Percentiles rank a stretch among this genome's conserved stretches.
phyloP scores from a whole-genome alignment of 1,140 invertebrate species.

The Bombus picipes region DNA sequence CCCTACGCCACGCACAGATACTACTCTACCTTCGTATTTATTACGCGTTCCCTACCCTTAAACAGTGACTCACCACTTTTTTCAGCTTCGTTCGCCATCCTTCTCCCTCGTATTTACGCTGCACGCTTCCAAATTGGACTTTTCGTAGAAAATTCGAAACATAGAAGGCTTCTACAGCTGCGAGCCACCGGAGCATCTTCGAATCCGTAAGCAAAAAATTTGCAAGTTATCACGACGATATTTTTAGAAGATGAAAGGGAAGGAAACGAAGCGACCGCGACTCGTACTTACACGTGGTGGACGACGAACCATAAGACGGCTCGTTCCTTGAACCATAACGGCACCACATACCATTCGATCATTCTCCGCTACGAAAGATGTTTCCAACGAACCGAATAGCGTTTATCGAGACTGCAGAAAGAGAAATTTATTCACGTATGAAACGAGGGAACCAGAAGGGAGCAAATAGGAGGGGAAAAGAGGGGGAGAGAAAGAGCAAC shows the following conservation, averaged over 20 bases:
- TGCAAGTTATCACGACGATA: slow-evolving; percentile 53
- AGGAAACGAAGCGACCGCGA: not conserved
- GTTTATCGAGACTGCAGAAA: not conserved
- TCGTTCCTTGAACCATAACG: not conserved
- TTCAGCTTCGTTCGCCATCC: not conserved
- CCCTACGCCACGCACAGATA: not conserved
- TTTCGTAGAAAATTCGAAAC: not conserved
- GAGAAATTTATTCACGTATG: not conserved
- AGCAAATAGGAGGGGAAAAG: slow-evolving; percentile 37
- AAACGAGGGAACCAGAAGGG: slow-evolving; percentile 9
- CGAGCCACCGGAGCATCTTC: slow-evolving; percentile 38
- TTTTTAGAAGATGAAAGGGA: slow-evolving; percentile 72
- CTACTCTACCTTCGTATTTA: not conserved
- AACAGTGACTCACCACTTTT: not conserved
- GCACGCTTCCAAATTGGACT: not conserved
- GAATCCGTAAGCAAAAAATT: slow-evolving; percentile 54
- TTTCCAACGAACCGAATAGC: not conserved
- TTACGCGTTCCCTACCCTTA: not conserved
- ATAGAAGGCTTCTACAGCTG: not conserved
- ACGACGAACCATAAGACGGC: not conserved
- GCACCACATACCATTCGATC: not conserved
- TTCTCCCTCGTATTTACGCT: too few species aligned
- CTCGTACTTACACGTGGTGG: not conserved
- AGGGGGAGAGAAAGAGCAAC: slow-evolving; percentile 33
- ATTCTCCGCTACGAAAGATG: not conserved